Evolutionary conservation across 1,140 invertebrate species (phyloP).

Genomic region (Drusus annulatus): DNA sequence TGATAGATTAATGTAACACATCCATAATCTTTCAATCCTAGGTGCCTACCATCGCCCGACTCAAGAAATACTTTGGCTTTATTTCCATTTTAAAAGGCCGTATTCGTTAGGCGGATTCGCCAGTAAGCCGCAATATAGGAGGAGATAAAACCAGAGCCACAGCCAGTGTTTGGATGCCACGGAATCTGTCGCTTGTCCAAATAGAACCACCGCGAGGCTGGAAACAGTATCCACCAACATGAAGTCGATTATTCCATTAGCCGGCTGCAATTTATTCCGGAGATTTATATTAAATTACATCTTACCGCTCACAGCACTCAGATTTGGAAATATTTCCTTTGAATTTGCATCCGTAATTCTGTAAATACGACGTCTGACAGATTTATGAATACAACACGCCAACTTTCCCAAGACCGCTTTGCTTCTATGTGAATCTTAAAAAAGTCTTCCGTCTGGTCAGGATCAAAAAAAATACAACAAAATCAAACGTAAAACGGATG

Average conservation of each 20-base stretch:
- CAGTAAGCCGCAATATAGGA: conserved; percentile 24
- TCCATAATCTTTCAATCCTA: no score
- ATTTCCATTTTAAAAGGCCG: conserved; percentile 59
- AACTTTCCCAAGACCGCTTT: no score
- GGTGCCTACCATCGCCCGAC: neutral
- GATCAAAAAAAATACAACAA: no score
- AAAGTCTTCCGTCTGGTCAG: no score
- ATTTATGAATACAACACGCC: neutral
- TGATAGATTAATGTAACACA: no score
- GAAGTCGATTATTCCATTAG: conserved; percentile 40
- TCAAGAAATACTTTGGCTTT: conserved; percentile 35
- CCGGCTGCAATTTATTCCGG: conserved; percentile 51
- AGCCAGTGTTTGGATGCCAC: neutral
- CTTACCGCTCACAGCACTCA: neutral
- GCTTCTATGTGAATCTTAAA: no score
- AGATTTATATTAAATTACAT: conserved; percentile 37
- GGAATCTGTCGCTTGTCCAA: conserved; percentile 8
- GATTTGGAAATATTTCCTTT: conserved; percentile 18
- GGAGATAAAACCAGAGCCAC: neutral
- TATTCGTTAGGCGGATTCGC: conserved; percentile 57
- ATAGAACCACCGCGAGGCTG: neutral
- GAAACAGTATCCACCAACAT: no score
- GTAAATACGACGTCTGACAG: conserved; percentile 1
- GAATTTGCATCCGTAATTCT: conserved; percentile 19
- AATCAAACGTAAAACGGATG: no score